These are phyloP conservation scores for Crotalus helleri DNA, from an alignment of 2,113 vertebrate species.

Conservation along the genomic window DNA sequence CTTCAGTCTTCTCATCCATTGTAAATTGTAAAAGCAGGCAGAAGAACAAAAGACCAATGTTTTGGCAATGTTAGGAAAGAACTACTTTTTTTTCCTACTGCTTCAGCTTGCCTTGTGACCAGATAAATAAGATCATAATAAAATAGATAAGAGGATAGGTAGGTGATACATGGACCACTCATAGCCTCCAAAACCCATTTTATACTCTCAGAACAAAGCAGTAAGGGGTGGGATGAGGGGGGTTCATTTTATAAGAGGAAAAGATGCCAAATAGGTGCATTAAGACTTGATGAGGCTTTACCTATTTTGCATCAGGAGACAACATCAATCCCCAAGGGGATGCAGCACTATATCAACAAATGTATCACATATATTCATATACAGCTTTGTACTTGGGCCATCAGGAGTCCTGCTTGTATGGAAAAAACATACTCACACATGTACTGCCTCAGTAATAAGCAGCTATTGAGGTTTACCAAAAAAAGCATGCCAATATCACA, in stretches of 20 bases:
- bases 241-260: background rate
- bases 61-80: constrained; percentile 14
- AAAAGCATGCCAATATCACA: background rate
- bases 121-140: background rate
- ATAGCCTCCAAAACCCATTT: background rate
- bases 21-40: constrained; percentile 47
- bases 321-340: background rate
- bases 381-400: background rate
- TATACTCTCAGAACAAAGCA: background rate
- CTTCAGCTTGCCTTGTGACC: background rate
- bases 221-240: background rate
- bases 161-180: background rate
- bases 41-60: background rate
- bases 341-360: background rate
- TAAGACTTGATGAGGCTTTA: background rate
- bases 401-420: background rate
- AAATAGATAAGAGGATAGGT: background rate
- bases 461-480: background rate
- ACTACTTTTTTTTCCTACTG: background rate
- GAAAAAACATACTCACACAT: background rate
- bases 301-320: background rate
- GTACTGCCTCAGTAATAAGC: background rate
- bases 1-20: constrained; percentile 19
- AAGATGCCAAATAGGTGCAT: background rate
- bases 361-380: background rate